phyloP scores from a whole-genome alignment of 1,140 invertebrate genomes.

The Drosophila simulans region DNA sequence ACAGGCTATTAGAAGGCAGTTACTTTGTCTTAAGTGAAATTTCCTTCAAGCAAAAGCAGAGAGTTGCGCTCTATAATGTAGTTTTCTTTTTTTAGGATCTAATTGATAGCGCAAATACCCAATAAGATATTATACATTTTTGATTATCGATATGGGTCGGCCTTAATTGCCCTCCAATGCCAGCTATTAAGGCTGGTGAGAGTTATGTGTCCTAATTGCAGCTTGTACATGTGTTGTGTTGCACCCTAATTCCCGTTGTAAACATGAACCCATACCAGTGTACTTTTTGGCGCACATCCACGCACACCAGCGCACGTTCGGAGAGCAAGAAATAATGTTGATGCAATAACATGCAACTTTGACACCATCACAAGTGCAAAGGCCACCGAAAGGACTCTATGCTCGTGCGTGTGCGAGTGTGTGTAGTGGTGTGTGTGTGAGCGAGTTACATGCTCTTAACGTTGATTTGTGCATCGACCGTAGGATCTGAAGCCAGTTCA shows the following conservation, averaged over 20 bases:
- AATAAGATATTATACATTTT: background rate
- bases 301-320: background rate
- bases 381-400: constrained; percentile 7
- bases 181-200: background rate
- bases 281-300: constrained; percentile 27
- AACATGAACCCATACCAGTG: constrained; percentile 10
- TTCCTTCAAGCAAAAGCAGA: too few species aligned
- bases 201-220: constrained; percentile 1
- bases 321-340: constrained; percentile 61
- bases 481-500: constrained; percentile 47
- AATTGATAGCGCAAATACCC: too few species aligned
- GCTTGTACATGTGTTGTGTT: constrained; percentile 5
- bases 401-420: too few species aligned
- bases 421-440: background rate
- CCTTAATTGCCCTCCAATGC: background rate
- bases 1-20: background rate
- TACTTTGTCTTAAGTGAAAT: background rate
- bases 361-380: constrained; percentile 52
- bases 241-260: constrained; percentile 8
- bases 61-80: too few species aligned
- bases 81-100: too few species aligned
- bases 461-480: constrained; percentile 73
- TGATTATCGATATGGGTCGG: background rate
- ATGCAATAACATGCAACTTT: constrained; percentile 82
- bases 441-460: constrained; percentile 76